Percentiles rank a stretch among this genome's conserved stretches.
phyloP scores from a whole-genome alignment of 2,113 vertebrate species.

The Australoheros scitulus region DNA sequence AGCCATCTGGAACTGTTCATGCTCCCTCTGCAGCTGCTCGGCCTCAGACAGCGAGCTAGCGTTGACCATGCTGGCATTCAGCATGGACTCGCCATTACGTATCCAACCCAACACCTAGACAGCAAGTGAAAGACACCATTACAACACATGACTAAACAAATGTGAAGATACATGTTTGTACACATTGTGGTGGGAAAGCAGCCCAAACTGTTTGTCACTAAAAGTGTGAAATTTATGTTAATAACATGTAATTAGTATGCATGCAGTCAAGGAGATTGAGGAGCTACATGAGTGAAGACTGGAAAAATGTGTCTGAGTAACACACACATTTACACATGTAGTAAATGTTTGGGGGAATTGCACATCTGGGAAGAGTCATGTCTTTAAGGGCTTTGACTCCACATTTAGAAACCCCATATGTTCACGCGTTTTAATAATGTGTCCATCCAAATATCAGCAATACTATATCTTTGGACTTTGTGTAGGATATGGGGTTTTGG shows the following conservation, averaged over 20 bases:
- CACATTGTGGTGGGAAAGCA: background rate
- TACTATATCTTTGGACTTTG: background rate
- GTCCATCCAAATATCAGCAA: background rate
- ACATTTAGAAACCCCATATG: background rate
- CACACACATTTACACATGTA: background rate
- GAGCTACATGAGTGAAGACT: background rate
- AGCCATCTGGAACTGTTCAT: conserved; percentile 93
- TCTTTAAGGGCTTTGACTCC: background rate
- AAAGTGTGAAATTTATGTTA: background rate
- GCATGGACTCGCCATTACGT: conserved; percentile 97
- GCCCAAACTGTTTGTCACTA: background rate
- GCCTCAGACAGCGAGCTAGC: conserved; percentile 97
- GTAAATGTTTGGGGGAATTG: background rate
- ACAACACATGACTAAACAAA: background rate
- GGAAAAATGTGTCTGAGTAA: background rate
- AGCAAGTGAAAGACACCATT: background rate
- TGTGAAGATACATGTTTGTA: background rate
- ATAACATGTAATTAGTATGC: background rate
- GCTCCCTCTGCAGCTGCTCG: conserved; percentile 96
- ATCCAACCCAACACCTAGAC: conserved; percentile 96
- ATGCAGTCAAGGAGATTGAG: background rate
- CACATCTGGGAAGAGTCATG: background rate
- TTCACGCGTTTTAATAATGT: background rate
- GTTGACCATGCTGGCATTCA: conserved; percentile 95
- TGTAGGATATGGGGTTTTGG: too few relatives aligned